Evolutionary conservation across 2,113 vertebrate species (phyloP), one percentile per base, ranked within the genome.

Genomic region (Grammomys dolichurus): DNA sequence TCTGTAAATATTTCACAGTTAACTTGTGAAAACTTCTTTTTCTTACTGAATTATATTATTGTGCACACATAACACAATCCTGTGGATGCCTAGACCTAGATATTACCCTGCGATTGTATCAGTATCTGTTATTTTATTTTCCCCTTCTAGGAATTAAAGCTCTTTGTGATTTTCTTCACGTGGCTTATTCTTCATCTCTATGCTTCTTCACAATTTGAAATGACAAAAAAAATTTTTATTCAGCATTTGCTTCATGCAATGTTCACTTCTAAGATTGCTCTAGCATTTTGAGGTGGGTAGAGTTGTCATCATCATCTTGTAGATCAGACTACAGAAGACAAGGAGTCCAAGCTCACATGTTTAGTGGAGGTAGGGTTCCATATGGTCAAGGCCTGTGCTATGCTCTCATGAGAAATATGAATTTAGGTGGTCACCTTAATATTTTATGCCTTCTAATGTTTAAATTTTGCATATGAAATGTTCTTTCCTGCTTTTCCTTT

Each of bases 401-500:
- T 11, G 72, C 46, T 19, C 82, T 54, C 31, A 72, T 16, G 93
- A 65, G 11, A 82, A 78, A 20, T 67, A 48, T 6, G 33, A 72
- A 16, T 70, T 33, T n/a, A 65, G 36, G 22, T 56, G 82, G 3
- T 76, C 40, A 75, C 43, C 22, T 89, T 94, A 60, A 24, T 72
- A 40, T 77, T 81, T 75, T 78, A 82, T 91, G 7, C 2, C 8
- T 46, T 31, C 87, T 89, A 58, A 72, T 33, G 20, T 40, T 91
- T 96, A 28, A 78, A 91, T 82, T 82, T 75, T 86, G 2, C 31
- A 65, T 67, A 4, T 60, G 43, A 77, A 82, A 77, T 73, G 0
- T 19, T 11, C 19, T 85, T 93, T 73, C 17, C 51, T 89, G 11
- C 75, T 28, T 46, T 95, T 82, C 28, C 51, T 78, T 87, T 63